Conservation (phyloP, 2,888 invertebrate genomes). For the Drosophila nigricruria region DNA sequence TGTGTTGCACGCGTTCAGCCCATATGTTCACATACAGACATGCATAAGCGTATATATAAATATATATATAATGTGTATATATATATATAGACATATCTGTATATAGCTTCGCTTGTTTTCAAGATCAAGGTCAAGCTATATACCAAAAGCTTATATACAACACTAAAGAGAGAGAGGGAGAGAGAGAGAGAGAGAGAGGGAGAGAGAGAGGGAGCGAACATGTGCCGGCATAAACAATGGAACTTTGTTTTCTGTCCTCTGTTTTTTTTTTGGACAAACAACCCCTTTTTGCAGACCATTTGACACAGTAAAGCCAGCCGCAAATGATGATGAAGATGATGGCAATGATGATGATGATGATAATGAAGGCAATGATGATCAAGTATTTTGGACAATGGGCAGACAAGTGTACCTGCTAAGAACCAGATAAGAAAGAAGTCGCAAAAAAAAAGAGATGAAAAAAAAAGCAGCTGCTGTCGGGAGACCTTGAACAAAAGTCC, state of each 20-base stretch:
- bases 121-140: slow-evolving; percentile 83
- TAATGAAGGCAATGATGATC: slow-evolving; percentile 26
- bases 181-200: neutral
- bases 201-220: slow-evolving; percentile 43
- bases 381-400: slow-evolving; percentile 59
- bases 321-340: slow-evolving; percentile 28
- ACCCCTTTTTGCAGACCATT: slow-evolving; percentile 69
- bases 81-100: neutral
- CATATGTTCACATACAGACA: slow-evolving; percentile 7
- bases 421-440: slow-evolving; percentile 21
- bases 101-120: slow-evolving; percentile 51
- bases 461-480: slow-evolving; percentile 66
- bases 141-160: slow-evolving; percentile 44
- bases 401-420: slow-evolving; percentile 75
- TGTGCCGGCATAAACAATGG: slow-evolving; percentile 69
- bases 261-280: slow-evolving; percentile 26
- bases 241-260: slow-evolving; percentile 25
- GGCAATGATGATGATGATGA: slow-evolving; percentile 28
- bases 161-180: neutral
- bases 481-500: slow-evolving; percentile 68
- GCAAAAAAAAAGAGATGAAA: slow-evolving; percentile 17
- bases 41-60: neutral
- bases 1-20: slow-evolving; percentile 22
- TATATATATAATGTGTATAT: neutral
- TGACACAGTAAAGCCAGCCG: slow-evolving; percentile 69